Percentiles rank a stretch among this genome's conserved stretches.
Evolutionary conservation across 2,888 invertebrate species (phyloP).

Genomic region (Thecophora atra): DNA sequence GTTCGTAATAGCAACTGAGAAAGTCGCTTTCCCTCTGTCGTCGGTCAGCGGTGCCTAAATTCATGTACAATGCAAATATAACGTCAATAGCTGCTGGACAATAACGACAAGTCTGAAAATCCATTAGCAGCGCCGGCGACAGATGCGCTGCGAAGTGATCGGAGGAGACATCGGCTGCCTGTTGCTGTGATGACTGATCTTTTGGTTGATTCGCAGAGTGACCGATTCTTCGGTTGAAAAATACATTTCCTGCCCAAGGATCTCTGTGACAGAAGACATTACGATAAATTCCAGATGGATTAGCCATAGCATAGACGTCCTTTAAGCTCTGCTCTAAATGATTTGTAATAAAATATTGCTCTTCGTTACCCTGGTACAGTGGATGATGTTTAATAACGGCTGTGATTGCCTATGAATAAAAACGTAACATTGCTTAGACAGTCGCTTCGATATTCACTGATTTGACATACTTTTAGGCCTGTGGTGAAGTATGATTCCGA

Average conservation of each 20-base stretch:
- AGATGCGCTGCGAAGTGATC: no score
- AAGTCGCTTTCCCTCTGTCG: conserved; percentile 45
- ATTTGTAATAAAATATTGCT: conserved; percentile 52
- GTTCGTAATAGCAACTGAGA: conserved; percentile 50
- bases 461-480: conserved; percentile 49
- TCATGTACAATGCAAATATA: conserved; percentile 57
- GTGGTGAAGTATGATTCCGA: conserved; percentile 56
- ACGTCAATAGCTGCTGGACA: conserved; percentile 61
- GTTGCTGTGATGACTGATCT: no score
- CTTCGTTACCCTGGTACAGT: conserved; percentile 44
- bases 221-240: conserved; percentile 48
- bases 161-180: no score
- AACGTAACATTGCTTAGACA: background rate
- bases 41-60: conserved; percentile 49
- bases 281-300: conserved; percentile 59
- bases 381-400: conserved; percentile 52
- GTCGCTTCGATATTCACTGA: background rate
- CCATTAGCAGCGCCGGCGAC: conserved; percentile 57
- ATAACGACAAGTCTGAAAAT: conserved; percentile 62
- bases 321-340: conserved; percentile 53
- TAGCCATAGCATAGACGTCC: conserved; percentile 55
- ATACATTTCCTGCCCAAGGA: conserved; percentile 64
- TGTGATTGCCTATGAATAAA: conserved; percentile 43
- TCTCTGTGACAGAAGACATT: conserved; percentile 68
- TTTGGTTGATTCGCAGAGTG: background rate